A percentile compares a stretch with the other conserved stretches of the same genome.
Evolutionary conservation across 2,113 vertebrate genomes (phyloP).

Genomic region (Burhinus bistriatus): DNA sequence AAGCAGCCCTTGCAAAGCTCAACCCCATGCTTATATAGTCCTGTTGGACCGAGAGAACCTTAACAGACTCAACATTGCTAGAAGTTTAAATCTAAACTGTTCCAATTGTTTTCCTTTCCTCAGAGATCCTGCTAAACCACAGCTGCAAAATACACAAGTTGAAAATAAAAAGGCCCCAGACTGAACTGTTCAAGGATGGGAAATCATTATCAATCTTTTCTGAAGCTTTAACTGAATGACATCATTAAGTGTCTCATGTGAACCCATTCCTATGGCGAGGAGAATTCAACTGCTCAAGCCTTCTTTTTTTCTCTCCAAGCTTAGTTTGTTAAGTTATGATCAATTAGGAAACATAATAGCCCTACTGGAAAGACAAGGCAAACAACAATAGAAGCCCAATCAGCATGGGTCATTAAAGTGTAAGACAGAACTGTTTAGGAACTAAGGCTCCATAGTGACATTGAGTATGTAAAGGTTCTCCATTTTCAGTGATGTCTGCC

Average conservation of each 20-base stretch:
- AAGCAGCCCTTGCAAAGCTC: not conserved
- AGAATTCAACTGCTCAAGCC: not conserved
- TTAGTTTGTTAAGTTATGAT: not conserved
- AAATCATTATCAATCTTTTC: not conserved
- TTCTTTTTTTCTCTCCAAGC: not conserved
- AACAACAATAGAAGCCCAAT: not conserved
- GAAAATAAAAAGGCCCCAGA: not conserved
- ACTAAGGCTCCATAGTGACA: accelerated
- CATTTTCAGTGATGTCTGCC: not conserved
- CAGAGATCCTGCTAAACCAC: not conserved
- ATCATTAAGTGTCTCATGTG: not conserved
- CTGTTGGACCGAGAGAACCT: not conserved
- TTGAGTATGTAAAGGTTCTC: not conserved
- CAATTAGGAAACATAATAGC: not conserved
- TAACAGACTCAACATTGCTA: not conserved
- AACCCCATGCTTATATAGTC: not conserved
- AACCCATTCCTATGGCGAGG: not conserved
- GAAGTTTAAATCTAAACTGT: not conserved
- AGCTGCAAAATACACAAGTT: not conserved
- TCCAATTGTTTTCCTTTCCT: not conserved
- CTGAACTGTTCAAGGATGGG: not conserved
- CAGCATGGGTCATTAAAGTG: not conserved
- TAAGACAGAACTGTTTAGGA: not conserved
- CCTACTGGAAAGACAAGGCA: not conserved
- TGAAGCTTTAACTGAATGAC: not conserved